Base-by-base conservation (phyloP, 2,113 vertebrate species). In the Bufo bufo region DNA sequence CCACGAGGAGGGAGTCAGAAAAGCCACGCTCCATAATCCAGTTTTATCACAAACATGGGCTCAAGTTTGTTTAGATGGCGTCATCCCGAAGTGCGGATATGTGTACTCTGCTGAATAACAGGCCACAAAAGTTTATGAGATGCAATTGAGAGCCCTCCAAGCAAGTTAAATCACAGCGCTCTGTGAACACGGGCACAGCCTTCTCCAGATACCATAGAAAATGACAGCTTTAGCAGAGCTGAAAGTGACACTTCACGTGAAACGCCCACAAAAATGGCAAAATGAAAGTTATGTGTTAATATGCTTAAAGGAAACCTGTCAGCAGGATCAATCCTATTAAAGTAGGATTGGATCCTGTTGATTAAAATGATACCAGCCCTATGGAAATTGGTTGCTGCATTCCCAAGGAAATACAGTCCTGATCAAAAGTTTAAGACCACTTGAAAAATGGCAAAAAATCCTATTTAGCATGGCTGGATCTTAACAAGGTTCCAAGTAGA, bases 1-100 rank as follows among this genome's bases (percentile, higher is more conserved):
- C 3, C 54, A 3, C 77, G 77, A 14, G 56, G 77, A 58, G n/a
- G n/a, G 54, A 43, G 54, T 43, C 71, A 49, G 71, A 10, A 58
- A 16, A 75, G 47, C 19, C 47, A n/a, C 13, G 74, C 23, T 54
- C 20, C 74, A 63, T 63, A 85, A 63, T 74, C 45, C 52, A 58
- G 65, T 59, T 58, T 85, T 77, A 77, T 77, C 56, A 50, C 72
- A 85, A 85, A 77, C 71, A 75, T 5, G 43, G 77, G 10, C 72
- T 86, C 13, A 33, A 65, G 85, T 50, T 78, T 86, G 85, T 86
- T 86, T 86, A 63, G 85, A 66, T 86, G 85, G 72, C 85, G 85
- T 86, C 85, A 78, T 86, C 59, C 45, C 11, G 11, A 78, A 86
- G 85, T 78, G 74, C 61, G 74, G 43, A 13, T 61, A 8, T 85